A percentile compares a stretch with the other conserved stretches of the same genome.
phyloP scores from a whole-genome alignment of 2,797 vertebrate genomes.

The Microctenopoma lineatum region DNA sequence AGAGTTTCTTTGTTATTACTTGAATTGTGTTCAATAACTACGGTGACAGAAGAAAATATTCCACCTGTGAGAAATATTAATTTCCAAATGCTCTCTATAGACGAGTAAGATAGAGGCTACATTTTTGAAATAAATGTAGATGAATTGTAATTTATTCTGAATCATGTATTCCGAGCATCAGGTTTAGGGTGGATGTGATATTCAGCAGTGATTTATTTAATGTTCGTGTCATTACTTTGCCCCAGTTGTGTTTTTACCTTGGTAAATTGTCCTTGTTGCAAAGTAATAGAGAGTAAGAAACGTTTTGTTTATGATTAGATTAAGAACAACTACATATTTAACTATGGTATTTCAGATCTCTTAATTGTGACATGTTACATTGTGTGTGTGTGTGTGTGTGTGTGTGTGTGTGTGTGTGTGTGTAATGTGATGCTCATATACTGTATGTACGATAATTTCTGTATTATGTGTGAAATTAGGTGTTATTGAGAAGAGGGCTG shows the following conservation, averaged over 20 bases:
- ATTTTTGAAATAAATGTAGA: constrained; percentile 43
- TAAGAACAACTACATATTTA: constrained; percentile 51
- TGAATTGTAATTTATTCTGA: constrained; percentile 56
- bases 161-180: constrained; percentile 46
- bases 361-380: constrained; percentile 35
- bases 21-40: constrained; percentile 44
- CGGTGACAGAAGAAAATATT: constrained; percentile 32
- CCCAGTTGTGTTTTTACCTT: constrained; percentile 58
- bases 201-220: constrained; percentile 67
- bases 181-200: constrained; percentile 50
- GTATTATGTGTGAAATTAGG: constrained; percentile 48
- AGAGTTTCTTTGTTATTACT: constrained; percentile 4
- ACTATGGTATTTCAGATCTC: constrained; percentile 36
- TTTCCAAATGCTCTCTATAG: constrained; percentile 42
- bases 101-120: not conserved
- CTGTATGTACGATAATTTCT: constrained; percentile 24
- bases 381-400: constrained; percentile 8
- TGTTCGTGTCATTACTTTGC: constrained; percentile 63
- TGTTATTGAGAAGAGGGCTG: constrained; percentile 55
- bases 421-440: too few relatives aligned
- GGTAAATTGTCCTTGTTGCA: constrained; percentile 69
- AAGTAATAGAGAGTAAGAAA: constrained; percentile 33
- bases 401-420: constrained; percentile 26
- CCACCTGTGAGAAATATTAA: constrained; percentile 24
- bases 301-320: constrained; percentile 57